Evolutionary conservation across 2,797 vertebrate species (phyloP).

Genomic region (Dipus sagitta): DNA sequence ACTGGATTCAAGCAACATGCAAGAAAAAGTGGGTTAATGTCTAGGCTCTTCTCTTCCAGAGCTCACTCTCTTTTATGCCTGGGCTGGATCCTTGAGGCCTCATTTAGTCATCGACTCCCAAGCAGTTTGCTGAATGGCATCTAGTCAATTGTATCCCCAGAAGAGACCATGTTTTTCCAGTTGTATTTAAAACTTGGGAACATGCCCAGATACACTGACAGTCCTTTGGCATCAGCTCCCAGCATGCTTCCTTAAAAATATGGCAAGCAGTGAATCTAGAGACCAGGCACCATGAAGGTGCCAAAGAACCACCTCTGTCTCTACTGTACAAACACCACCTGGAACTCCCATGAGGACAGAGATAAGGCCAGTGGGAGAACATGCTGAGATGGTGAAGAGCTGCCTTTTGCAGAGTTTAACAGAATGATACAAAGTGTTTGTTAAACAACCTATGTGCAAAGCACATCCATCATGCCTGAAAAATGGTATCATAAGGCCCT

Average conservation of each 20-base stretch:
- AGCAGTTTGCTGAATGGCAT: slow-evolving; percentile 72
- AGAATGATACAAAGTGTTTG: neutral
- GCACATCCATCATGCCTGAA: neutral
- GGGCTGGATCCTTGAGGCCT: slow-evolving; percentile 40
- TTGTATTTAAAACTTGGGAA: slow-evolving; percentile 76
- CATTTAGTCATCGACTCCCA: slow-evolving; percentile 40
- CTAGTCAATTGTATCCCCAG: slow-evolving; percentile 66
- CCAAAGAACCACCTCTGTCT: neutral
- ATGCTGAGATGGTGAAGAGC: neutral
- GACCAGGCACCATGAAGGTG: neutral
- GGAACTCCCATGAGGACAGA: neutral
- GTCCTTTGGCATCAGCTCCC: slow-evolving; percentile 66
- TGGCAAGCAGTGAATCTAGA: neutral
- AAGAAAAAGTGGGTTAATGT: slow-evolving; percentile 13
- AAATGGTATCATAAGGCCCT: neutral
- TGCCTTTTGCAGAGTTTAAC: neutral
- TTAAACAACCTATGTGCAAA: neutral
- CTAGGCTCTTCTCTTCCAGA: neutral
- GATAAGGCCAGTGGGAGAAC: neutral
- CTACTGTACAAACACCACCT: neutral
- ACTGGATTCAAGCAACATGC: neutral
- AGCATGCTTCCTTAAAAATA: slow-evolving; percentile 25
- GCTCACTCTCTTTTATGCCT: neutral
- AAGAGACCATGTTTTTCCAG: slow-evolving; percentile 78
- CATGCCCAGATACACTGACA: slow-evolving; percentile 75